phyloP scores from a whole-genome alignment of 2,888 invertebrate species.

The Noctua janthe region DNA sequence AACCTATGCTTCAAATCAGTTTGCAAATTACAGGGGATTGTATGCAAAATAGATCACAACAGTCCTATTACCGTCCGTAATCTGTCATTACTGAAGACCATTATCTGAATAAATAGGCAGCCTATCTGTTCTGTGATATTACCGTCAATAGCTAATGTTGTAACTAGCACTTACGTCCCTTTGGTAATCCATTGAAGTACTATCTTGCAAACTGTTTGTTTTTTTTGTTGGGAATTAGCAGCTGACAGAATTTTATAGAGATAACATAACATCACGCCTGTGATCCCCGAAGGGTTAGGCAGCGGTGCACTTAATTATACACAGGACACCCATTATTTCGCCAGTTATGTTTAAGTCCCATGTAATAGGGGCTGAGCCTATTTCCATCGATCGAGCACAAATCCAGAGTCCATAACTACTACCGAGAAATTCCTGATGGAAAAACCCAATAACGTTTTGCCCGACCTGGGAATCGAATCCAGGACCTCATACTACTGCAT shows the following conservation, averaged over 20 bases:
- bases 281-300: neutral
- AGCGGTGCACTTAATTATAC: too few species aligned
- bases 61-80: slow-evolving; percentile 42
- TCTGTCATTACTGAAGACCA: slow-evolving; percentile 46
- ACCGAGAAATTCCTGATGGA: too few species aligned
- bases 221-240: neutral
- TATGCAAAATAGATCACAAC: slow-evolving; percentile 55
- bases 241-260: neutral
- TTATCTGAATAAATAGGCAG: slow-evolving; percentile 48
- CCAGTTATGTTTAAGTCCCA: neutral
- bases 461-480: too few species aligned
- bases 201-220: neutral
- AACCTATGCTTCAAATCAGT: slow-evolving; percentile 22
- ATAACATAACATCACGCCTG: neutral
- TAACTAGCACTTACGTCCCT: slow-evolving; percentile 17
- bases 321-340: too few species aligned
- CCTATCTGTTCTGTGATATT: slow-evolving; percentile 35
- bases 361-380: neutral
- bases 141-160: slow-evolving; percentile 23
- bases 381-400: neutral
- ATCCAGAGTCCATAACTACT: neutral
- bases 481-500: too few species aligned
- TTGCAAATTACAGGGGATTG: slow-evolving; percentile 50
- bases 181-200: neutral
- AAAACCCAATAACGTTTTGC: too few species aligned